Evolutionary conservation across 2,113 vertebrate species (phyloP).

Genomic region (Hydropotes inermis): DNA sequence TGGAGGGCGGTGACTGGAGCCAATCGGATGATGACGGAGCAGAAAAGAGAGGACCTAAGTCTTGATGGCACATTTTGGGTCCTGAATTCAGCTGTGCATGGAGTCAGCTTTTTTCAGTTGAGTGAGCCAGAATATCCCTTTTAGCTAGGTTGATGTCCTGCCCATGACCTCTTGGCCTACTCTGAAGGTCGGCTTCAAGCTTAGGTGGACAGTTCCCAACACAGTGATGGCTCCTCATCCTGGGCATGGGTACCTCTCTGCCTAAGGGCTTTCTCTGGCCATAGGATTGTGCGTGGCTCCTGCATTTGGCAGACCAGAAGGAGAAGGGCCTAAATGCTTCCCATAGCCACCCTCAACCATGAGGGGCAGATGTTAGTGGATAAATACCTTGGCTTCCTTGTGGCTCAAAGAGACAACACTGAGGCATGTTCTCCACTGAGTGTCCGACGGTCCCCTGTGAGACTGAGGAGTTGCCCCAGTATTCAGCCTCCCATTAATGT

Average conservation of each 20-base stretch:
- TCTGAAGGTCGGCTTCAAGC: not conserved
- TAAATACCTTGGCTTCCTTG: not conserved
- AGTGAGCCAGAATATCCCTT: not conserved
- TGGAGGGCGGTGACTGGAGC: not conserved
- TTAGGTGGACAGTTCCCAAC: not conserved
- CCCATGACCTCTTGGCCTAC: not conserved
- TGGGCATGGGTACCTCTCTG: not conserved
- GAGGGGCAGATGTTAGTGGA: not conserved
- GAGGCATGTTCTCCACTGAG: not conserved
- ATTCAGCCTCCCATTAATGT: not conserved
- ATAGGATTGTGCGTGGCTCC: not conserved
- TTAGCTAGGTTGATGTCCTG: not conserved
- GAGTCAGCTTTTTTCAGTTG: not conserved
- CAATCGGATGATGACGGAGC: not conserved
- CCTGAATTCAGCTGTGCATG: not conserved
- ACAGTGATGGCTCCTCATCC: not conserved
- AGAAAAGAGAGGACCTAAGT: not conserved
- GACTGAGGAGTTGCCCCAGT: not conserved
- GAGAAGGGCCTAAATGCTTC: not conserved
- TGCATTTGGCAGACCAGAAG: not conserved
- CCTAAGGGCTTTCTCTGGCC: not conserved
- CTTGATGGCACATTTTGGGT: not conserved
- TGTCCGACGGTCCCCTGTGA: not conserved
- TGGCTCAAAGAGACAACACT: not conserved
- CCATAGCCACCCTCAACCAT: not conserved